Conservation (phyloP, 2,113 vertebrate species). For the Sinosuthora webbiana region DNA sequence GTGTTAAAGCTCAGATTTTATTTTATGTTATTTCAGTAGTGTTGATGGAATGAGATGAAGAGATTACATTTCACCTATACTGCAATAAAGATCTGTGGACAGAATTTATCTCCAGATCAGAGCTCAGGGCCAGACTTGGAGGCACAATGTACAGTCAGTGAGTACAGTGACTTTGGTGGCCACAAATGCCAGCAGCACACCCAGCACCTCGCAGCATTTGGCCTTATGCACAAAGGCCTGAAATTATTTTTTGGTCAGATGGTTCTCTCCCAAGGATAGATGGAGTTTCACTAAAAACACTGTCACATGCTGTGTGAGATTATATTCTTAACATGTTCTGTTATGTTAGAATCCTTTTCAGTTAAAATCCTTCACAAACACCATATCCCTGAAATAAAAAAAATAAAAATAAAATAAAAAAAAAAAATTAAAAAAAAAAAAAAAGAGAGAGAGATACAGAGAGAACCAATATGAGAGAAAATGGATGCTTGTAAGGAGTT, state of each 20-base stretch:
- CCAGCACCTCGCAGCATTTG: neutral
- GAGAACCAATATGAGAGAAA: neutral
- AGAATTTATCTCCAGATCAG: neutral
- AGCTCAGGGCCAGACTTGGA: neutral
- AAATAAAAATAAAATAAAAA: too few species aligned
- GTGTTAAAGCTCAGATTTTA: neutral
- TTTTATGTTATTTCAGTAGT: neutral
- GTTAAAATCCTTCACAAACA: neutral
- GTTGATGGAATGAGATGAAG: conserved; percentile 28
- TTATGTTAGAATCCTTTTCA: neutral
- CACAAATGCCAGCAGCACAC: fast-evolving
- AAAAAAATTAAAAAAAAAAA: too few species aligned
- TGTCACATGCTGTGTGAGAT: neutral
- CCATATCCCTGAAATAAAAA: neutral
- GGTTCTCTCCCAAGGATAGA: neutral
- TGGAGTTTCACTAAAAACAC: neutral
- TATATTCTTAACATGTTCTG: neutral
- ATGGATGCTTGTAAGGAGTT: neutral
- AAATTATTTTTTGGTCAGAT: neutral
- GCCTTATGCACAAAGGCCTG: neutral
- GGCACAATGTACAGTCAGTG: fast-evolving
- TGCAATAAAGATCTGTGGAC: neutral
- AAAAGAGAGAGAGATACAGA: neutral
- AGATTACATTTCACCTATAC: conserved; percentile 27
- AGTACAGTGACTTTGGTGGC: neutral